phyloP scores from a whole-genome alignment of 2,113 vertebrate species.

The Agelaius phoeniceus region DNA sequence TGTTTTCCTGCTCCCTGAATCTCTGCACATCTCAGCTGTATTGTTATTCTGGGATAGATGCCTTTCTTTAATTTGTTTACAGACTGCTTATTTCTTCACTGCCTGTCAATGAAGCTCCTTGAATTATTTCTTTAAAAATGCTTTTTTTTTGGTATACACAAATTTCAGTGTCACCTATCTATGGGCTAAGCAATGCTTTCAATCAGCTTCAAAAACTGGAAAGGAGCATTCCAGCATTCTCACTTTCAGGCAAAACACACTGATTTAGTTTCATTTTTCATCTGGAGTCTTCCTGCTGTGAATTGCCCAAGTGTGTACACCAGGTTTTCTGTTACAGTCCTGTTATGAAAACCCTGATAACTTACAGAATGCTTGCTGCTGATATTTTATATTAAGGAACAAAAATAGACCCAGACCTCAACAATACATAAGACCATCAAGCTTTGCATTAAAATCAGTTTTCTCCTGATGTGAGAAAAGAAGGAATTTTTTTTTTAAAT shows the following conservation, averaged over 20 bases:
- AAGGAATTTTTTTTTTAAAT: background rate
- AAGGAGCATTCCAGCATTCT: background rate
- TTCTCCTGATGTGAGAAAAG: background rate
- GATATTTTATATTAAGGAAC: background rate
- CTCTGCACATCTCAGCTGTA: background rate
- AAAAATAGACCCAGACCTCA: background rate
- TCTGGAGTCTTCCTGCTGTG: background rate
- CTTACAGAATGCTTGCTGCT: background rate
- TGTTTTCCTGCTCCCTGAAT: too few species aligned
- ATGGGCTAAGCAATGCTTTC: background rate
- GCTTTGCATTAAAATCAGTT: background rate
- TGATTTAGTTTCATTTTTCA: background rate
- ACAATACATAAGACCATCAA: background rate
- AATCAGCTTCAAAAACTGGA: background rate
- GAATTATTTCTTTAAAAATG: background rate
- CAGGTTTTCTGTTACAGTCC: background rate
- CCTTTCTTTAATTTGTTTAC: background rate
- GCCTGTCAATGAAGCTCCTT: background rate
- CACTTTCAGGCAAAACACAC: background rate
- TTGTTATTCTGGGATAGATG: background rate
- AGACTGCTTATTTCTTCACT: background rate
- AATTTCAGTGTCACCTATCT: background rate
- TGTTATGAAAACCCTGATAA: background rate
- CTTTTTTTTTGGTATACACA: background rate
- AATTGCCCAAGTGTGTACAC: background rate